Conservation (phyloP, 2,113 vertebrate species). For the Castor canadensis region DNA sequence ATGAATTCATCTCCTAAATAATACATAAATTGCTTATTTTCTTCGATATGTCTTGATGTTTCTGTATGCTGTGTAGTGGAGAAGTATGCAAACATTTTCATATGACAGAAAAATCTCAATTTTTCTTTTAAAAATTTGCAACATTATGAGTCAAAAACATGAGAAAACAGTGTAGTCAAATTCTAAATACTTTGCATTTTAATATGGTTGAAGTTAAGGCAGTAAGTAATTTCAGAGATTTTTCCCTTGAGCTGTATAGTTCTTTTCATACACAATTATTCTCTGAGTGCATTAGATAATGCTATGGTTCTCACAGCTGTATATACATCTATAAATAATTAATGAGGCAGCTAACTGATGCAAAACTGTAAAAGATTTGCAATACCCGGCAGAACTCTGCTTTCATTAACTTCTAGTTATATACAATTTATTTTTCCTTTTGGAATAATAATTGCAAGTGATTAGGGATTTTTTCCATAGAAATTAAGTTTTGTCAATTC, state of each 20-base stretch:
- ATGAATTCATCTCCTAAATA: slow-evolving; percentile 78
- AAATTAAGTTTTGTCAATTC: slow-evolving; percentile 81
- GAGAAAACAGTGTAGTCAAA: slow-evolving; percentile 74
- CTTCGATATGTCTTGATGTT: slow-evolving; percentile 64
- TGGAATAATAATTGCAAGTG: slow-evolving; percentile 85
- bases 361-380: slow-evolving; percentile 89
- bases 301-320: slow-evolving; percentile 85
- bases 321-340: slow-evolving; percentile 89
- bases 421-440: slow-evolving; percentile 90
- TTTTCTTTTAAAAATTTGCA: slow-evolving; percentile 65
- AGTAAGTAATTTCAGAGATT: slow-evolving; percentile 84
- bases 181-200: slow-evolving; percentile 83
- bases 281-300: slow-evolving; percentile 87
- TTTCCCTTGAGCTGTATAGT: slow-evolving; percentile 81
- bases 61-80: slow-evolving; percentile 17
- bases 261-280: slow-evolving; percentile 89
- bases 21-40: slow-evolving; percentile 70
- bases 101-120: not conserved
- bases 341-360: slow-evolving; percentile 89
- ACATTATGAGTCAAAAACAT: slow-evolving; percentile 60
- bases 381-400: slow-evolving; percentile 82
- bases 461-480: slow-evolving; percentile 69
- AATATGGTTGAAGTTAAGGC: slow-evolving; percentile 82
- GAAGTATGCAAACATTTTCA: slow-evolving; percentile 60
- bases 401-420: slow-evolving; percentile 89